Evolutionary conservation across 2,113 vertebrate genomes (phyloP).

Genomic region (Peromyscus leucopus): DNA sequence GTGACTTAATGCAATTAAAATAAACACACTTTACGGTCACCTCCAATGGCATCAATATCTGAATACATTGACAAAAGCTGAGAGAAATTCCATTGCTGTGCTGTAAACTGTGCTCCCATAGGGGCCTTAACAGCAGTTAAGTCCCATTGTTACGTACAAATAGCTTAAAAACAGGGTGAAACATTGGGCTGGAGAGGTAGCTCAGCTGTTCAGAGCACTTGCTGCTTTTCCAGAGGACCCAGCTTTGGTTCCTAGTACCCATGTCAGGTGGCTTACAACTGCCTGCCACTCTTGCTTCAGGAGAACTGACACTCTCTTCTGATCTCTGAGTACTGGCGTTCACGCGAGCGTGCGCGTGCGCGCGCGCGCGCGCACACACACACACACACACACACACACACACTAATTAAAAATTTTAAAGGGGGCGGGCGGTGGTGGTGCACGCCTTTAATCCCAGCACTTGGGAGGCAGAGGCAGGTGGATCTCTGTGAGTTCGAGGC

Average conservation of each 20-base stretch:
- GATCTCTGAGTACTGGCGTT: not conserved
- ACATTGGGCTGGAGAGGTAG: not conserved
- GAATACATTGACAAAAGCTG: not conserved
- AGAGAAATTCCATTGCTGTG: not conserved
- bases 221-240: not conserved
- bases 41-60: not conserved
- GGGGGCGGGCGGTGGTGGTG: too few relatives aligned
- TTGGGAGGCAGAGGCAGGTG: too few relatives aligned
- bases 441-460: too few relatives aligned
- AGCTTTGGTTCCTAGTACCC: not conserved
- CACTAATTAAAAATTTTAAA: too few relatives aligned
- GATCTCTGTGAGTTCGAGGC: too few relatives aligned
- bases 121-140: not conserved
- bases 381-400: not conserved
- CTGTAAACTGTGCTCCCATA: not conserved
- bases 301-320: not conserved
- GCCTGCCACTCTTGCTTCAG: not conserved
- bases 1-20: conserved; percentile 36
- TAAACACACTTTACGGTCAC: not conserved
- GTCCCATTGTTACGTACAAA: not conserved
- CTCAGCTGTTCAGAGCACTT: not conserved
- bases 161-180: not conserved
- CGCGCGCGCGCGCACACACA: not conserved
- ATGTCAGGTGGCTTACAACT: not conserved
- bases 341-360: too few relatives aligned